These are phyloP conservation scores for Hylaeus anthracinus DNA, from an alignment of 1,140 invertebrate species.

Conservation along the genomic window DNA sequence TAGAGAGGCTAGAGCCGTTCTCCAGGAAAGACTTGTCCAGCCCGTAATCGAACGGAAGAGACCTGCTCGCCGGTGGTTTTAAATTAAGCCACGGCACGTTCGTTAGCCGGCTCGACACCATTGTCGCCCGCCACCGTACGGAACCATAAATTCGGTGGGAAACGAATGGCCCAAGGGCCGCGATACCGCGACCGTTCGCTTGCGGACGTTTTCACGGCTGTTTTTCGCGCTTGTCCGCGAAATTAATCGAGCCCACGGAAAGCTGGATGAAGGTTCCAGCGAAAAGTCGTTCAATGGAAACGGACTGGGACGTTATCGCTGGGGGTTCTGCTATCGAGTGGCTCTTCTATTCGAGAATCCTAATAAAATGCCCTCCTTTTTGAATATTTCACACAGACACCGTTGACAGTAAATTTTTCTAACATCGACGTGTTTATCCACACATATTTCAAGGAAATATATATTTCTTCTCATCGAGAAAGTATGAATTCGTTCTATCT, in stretches of 20 bases:
- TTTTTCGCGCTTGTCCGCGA: conserved; percentile 42
- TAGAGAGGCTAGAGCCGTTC: conserved; percentile 42
- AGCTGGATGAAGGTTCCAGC: neutral
- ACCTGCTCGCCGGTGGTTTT: conserved; percentile 66
- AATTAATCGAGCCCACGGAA: conserved; percentile 48
- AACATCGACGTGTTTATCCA: too few species aligned
- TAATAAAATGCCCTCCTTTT: too few species aligned
- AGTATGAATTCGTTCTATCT: too few species aligned
- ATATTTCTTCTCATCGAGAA: too few species aligned
- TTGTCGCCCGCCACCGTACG: conserved; percentile 50
- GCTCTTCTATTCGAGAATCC: too few species aligned
- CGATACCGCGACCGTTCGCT: conserved; percentile 4
- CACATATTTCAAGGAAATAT: too few species aligned
- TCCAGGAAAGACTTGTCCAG: conserved; percentile 68
- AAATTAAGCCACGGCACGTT: conserved; percentile 71
- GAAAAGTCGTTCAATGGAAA: neutral
- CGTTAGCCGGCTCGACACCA: conserved; percentile 63
- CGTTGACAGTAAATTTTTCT: too few species aligned
- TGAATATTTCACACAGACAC: too few species aligned
- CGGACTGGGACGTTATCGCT: neutral
- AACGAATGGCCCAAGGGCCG: conserved; percentile 53
- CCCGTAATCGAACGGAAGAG: conserved; percentile 75
- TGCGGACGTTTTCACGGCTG: conserved; percentile 33
- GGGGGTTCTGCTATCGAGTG: neutral
- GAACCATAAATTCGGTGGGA: conserved; percentile 63